A percentile compares a stretch with the other conserved stretches of the same genome.
Evolutionary conservation across 2,113 vertebrate genomes (phyloP).

Genomic region (Hepsetus odoe): DNA sequence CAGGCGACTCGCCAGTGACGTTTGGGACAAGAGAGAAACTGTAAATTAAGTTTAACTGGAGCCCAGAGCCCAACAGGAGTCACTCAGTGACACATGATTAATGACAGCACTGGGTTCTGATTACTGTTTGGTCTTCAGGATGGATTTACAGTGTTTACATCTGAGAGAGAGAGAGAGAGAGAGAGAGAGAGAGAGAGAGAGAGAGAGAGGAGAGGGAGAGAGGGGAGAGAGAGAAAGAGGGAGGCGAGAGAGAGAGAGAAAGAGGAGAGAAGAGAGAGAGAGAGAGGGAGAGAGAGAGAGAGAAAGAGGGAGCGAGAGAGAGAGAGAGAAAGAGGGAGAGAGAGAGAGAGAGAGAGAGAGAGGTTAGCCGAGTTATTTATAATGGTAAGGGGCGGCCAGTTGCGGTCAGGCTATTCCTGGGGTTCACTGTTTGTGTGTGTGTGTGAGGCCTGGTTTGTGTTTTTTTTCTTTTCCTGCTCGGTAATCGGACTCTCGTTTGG

Average conservation of each 20-base stretch:
- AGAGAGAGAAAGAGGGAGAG: background rate
- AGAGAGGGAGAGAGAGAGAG: slow-evolving; percentile 20
- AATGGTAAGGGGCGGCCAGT: slow-evolving; percentile 57
- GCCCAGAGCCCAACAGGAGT: no score
- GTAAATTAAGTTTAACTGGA: no score
- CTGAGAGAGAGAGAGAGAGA: background rate
- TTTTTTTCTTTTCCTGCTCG: slow-evolving; percentile 69
- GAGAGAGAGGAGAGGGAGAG: background rate
- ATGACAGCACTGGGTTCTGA: background rate
- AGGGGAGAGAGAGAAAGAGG: background rate
- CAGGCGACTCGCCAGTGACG: no score
- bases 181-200: background rate
- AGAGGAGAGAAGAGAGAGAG: background rate
- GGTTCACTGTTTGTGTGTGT: slow-evolving; percentile 63
- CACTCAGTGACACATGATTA: background rate
- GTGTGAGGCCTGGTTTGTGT: slow-evolving; percentile 74
- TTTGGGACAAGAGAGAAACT: no score
- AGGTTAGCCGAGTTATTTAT: slow-evolving; percentile 63
- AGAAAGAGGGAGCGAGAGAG: background rate
- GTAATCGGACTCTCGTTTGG: slow-evolving; percentile 63
- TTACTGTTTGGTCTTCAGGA: background rate
- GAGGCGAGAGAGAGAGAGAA: background rate
- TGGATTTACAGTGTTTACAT: background rate
- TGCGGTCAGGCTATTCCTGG: slow-evolving; percentile 73
- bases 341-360: slow-evolving; percentile 14